A percentile compares a stretch with the other conserved stretches of the same genome.
Conservation (phyloP, 2,888 invertebrate genomes). For the Anoncus sp. region DNA sequence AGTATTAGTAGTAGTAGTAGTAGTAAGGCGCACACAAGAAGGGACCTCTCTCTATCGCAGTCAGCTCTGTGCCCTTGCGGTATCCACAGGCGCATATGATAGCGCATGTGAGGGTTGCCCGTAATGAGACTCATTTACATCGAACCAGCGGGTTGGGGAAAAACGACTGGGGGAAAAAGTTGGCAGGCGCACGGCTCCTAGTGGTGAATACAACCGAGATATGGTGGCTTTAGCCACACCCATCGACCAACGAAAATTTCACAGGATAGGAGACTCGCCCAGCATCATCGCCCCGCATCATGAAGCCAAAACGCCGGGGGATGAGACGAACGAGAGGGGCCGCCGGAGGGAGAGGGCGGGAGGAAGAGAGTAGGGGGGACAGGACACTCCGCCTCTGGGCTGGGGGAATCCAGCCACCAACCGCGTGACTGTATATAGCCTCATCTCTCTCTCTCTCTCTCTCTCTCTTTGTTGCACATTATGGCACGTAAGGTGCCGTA, state of each 20-base stretch:
- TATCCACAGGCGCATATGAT: too few species aligned
- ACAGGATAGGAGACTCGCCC: slow-evolving; percentile 26
- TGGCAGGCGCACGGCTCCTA: slow-evolving; percentile 28
- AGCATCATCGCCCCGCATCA: too few species aligned
- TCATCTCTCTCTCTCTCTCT: slow-evolving; percentile 7
- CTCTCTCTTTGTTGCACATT: not conserved
- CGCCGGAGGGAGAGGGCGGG: not conserved
- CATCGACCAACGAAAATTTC: slow-evolving; percentile 72
- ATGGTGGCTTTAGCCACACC: slow-evolving; percentile 75
- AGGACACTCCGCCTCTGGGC: slow-evolving; percentile 22
- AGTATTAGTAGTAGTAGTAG: not conserved
- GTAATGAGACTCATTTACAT: slow-evolving; percentile 76
- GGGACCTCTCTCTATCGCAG: too few species aligned
- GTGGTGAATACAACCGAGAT: slow-evolving; percentile 70
- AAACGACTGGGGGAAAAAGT: not conserved
- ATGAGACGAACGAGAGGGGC: too few species aligned
- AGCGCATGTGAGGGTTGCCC: slow-evolving; percentile 49
- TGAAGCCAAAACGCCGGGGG: too few species aligned
- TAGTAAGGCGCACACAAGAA: not conserved
- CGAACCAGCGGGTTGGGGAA: not conserved
- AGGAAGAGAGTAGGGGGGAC: too few species aligned
- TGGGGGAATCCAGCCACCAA: not conserved
- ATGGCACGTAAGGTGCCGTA: slow-evolving; percentile 5
- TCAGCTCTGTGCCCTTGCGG: too few species aligned
- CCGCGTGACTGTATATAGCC: not conserved